Evolutionary conservation across 2,113 vertebrate species (phyloP), one percentile per base, ranked within the genome.

Genomic region (Baryphthengus martii): DNA sequence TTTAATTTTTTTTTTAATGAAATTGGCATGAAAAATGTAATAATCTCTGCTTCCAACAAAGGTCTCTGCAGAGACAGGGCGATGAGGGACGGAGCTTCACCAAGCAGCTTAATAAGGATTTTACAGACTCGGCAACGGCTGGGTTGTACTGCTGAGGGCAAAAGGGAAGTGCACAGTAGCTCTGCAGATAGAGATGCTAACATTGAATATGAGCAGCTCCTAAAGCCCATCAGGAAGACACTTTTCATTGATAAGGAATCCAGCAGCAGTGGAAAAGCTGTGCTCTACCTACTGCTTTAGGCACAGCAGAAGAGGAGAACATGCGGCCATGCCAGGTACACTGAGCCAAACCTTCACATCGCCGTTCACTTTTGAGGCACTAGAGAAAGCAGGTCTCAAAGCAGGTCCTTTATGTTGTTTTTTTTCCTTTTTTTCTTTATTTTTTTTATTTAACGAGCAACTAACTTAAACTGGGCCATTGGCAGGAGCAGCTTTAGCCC

Each of bases 311-410:
- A 28, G 59, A 87, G 62, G 53, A n/a, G 63, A 28, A 50, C 9
- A 2, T 0, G 2, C 0, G 0, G n/a, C 49, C 7, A 0, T 35
- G 28, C 31, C 42, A 40, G 88, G 50, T 19, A 26, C 0, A 3
- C 78, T 20, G 23, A 71, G 12, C 49, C 20, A 24, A 2, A 16
- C 35, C 61, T 29, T n/a, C 7, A 2, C 39, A 17, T 49, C 0
- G 0, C 70, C 6, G 3, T 7, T 70, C 2, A 0, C 44, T 65
- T 31, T 10, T 0, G 1, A 79, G 39, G 14, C 39, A 2, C 28
- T 45, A 21, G 4, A 23, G 31, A 66, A 70, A 49, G n/a, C n/a
- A n/a, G 55, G 53, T 56, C 76, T 49, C 29, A 80, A 20, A 47
- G 8, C 40, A 28, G 29, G 11, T 29, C 6, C 20, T 61, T 53